phyloP scores from a whole-genome alignment of 2,113 vertebrate genomes.

The Cranoglanis bouderius region DNA sequence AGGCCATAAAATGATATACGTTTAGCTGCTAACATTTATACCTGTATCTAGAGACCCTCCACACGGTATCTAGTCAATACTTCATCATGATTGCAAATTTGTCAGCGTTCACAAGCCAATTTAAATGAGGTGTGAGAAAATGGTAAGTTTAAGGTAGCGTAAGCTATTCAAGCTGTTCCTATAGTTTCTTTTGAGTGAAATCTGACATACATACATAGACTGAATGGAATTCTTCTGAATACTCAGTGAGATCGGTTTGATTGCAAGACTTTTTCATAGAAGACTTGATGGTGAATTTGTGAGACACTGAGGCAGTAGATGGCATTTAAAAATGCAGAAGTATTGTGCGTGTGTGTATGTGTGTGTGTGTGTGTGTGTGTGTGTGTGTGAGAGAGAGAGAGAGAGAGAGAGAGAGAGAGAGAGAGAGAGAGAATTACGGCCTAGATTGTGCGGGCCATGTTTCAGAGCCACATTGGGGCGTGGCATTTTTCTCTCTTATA shows the following conservation, averaged over 20 bases:
- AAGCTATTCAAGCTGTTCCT: not conserved
- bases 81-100: not conserved
- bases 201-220: not conserved
- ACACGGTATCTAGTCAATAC: not conserved
- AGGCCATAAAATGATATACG: constrained; percentile 33
- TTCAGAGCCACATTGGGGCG: constrained; percentile 34
- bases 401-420: not conserved
- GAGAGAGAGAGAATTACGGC: not conserved
- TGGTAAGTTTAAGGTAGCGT: not conserved
- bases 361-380: not conserved
- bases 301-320: not conserved
- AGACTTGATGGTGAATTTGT: not conserved
- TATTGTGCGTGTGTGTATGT: not conserved
- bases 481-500: constrained; percentile 46
- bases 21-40: constrained; percentile 12
- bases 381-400: not conserved
- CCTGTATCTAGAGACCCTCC: constrained; percentile 15
- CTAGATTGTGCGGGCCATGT: constrained; percentile 28
- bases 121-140: not conserved
- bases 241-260: not conserved
- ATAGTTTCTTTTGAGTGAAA: not conserved
- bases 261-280: not conserved
- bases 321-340: constrained; percentile 9
- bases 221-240: not conserved
- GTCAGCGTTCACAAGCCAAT: not conserved